A percentile compares a stretch with the other conserved stretches of the same genome.
Conservation (phyloP, 2,113 vertebrate genomes). For the Recurvirostra avosetta region DNA sequence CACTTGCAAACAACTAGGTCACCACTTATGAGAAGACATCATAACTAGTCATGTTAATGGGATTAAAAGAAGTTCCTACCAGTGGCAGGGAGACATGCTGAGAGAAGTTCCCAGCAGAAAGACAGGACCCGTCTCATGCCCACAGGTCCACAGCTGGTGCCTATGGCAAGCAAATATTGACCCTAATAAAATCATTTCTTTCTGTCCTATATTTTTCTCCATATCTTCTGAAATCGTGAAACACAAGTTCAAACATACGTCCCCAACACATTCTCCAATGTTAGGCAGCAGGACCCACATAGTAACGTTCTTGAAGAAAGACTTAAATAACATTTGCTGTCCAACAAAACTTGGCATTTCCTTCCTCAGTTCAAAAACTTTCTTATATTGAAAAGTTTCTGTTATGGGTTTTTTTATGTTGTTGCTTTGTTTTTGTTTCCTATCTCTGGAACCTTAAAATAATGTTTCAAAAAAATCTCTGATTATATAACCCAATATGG, state of each 20-base stretch:
- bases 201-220: not conserved
- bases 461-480: not conserved
- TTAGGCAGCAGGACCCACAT: not conserved
- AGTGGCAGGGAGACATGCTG: not conserved
- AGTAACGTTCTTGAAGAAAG: not conserved
- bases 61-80: not conserved
- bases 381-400: not conserved
- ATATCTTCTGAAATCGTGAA: not conserved
- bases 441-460: not conserved
- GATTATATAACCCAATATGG: not conserved
- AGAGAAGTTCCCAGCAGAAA: not conserved
- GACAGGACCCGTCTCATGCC: not conserved
- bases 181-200: not conserved
- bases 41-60: not conserved
- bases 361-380: not conserved
- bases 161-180: not conserved
- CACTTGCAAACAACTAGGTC: not conserved
- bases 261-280: not conserved
- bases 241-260: not conserved
- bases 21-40: rapidly evolving
- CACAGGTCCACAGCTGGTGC: not conserved
- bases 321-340: not conserved
- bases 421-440: not conserved
- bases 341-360: not conserved
- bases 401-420: not conserved